Conservation (phyloP, 2,888 invertebrate genomes). For the Dryobota labecula region DNA sequence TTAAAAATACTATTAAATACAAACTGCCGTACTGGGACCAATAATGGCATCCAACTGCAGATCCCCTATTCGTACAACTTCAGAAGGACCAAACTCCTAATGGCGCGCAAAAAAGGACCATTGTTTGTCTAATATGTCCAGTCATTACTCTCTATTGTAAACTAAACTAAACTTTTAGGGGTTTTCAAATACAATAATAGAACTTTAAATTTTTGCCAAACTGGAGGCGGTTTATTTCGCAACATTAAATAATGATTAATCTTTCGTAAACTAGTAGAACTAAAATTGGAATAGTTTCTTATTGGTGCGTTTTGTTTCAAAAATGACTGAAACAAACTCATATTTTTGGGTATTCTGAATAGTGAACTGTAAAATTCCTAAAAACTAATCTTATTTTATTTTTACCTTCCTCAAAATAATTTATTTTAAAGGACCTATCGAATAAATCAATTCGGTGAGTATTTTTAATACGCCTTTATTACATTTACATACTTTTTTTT, state of each 20-base stretch:
- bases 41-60: constrained; percentile 45
- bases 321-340: not conserved
- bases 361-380: not conserved
- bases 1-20: constrained; percentile 56
- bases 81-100: constrained; percentile 35
- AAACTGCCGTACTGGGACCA: constrained; percentile 48
- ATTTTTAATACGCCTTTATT: too few species aligned
- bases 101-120: constrained; percentile 64
- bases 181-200: constrained; percentile 63
- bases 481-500: too few species aligned
- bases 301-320: constrained; percentile 6
- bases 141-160: constrained; percentile 72
- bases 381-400: too few species aligned
- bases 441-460: too few species aligned
- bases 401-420: too few species aligned
- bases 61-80: constrained; percentile 44
- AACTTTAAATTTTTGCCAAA: constrained; percentile 64
- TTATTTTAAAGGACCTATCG: too few species aligned
- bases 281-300: constrained; percentile 35
- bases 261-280: constrained; percentile 32
- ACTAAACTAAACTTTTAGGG: constrained; percentile 69
- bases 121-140: constrained; percentile 69
- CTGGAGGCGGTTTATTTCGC: constrained; percentile 34
- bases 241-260: constrained; percentile 46
- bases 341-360: not conserved